Base-by-base conservation (phyloP, 1,140 invertebrate genomes). In the Lerema accius region DNA sequence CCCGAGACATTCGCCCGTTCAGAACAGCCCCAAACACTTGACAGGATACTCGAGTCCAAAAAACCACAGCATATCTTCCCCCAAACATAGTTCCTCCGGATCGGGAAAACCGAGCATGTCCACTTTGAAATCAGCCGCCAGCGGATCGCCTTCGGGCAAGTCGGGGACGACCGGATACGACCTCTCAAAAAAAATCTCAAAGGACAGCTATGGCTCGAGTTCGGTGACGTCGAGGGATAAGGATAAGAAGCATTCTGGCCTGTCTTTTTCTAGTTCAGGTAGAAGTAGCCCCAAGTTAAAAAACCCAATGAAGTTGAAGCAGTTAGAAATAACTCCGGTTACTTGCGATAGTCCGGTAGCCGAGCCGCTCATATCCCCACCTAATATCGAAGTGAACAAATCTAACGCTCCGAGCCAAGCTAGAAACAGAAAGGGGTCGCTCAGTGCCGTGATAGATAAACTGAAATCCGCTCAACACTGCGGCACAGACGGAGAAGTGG, bases 51-150 rank as follows among this genome's bases (percentile, higher is more conserved):
- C 91, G 48, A 95, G 93, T 90, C 94, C 94, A 70, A 94, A 94
- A 85, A 92, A 93, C 92, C 80, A 93, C 82, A 84, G 94, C 19
- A 92, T 94, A 0, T 95, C 94, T 15, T 96, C 95, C 3, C 95
- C 95, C 7, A 96, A 96, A 83, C 95, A 96, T 62, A 93, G 92
- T 50, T 92, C 93, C 0, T 93, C 93, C 0, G 94, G 95, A 64
- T 94, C 95, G 0, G 96, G 96, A 0, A 98, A 98, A 79, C 96
- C 96, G 0, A 97, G 96, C 73, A 96, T 98, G 94, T 96, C 95
- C 0, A 94, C 96, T 0, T 82, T 97, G n/a, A 97, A 97, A 79
- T 96, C 95, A 15, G 95, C 95, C 0, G 93, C 95, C 0, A 94
- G 93, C 72, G 90, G 91, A 0, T 92, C 90, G 0, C 91, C 92